phyloP scores from a whole-genome alignment of 2,888 invertebrate genomes.

The Caenorhabditis virilis region DNA sequence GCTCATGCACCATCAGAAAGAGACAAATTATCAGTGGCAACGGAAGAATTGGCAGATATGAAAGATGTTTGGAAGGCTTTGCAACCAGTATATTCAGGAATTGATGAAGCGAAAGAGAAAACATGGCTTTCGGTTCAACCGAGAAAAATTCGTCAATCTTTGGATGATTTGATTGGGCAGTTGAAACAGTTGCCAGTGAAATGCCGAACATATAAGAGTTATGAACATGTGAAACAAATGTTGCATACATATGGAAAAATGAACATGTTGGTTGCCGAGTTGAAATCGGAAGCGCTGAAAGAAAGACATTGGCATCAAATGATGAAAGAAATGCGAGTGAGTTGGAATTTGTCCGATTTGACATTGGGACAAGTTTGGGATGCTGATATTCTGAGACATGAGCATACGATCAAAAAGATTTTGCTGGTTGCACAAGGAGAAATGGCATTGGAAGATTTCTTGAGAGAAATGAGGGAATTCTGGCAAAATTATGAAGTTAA shows the following conservation, averaged over 20 bases:
- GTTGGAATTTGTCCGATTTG: constrained; percentile 92
- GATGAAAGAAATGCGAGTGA: constrained; percentile 89
- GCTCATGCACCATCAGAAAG: constrained; percentile 71
- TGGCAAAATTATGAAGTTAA: constrained; percentile 99
- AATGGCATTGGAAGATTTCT: constrained; percentile 98
- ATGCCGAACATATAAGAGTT: constrained; percentile 93
- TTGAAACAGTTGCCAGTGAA: constrained; percentile 92
- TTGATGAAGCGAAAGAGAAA: constrained; percentile 85
- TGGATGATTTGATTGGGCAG: constrained; percentile 84
- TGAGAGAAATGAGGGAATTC: constrained; percentile 95
- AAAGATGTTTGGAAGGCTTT: constrained; percentile 75
- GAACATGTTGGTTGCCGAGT: constrained; percentile 92
- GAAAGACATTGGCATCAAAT: constrained; percentile 98
- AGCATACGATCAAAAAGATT: constrained; percentile 89
- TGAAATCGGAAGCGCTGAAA: constrained; percentile 97
- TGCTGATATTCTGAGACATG: constrained; percentile 87
- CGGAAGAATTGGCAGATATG: constrained; percentile 94
- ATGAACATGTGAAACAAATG: constrained; percentile 93
- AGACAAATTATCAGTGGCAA: constrained; percentile 78
- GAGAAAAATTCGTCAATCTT: constrained; percentile 89
- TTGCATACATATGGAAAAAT: constrained; percentile 94
- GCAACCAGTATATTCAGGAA: constrained; percentile 89
- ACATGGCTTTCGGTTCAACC: constrained; percentile 99
- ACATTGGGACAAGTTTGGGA: constrained; percentile 85
- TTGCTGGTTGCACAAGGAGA: constrained; percentile 98